Evolutionary conservation across 2,113 vertebrate genomes (phyloP), one percentile per base, ranked within the genome.

Genomic region (Cyphomyrus discorhynchus): DNA sequence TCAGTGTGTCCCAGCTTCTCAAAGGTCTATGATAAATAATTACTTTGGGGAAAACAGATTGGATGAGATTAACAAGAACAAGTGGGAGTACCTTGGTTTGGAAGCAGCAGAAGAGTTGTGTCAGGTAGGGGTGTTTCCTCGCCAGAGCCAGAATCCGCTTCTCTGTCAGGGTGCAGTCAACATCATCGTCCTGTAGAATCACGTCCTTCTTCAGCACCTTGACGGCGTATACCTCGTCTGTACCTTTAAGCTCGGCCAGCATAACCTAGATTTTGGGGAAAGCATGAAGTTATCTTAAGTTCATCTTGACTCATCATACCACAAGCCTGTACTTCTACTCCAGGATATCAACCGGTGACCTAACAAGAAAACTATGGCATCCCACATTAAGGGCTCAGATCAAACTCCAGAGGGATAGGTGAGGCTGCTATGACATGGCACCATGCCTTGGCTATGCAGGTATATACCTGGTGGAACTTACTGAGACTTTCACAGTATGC

Each of bases 51-150:
- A 3, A 11, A 27, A 9, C 0, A 10, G 66, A 56, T 9, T 15
- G 11, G 45, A n/a, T 31, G 10, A 50, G 42, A 46, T 45, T 52
- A 50, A n/a, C 7, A 21, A 49, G 58, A 42, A 6, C 11, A 15
- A 19, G 86, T 0, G 45, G 15, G 0, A 52, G 77, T 91, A 98
- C 97, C 96, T 98, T 98, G 2, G 98, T 99, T 95, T 99, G 98
- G 96, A 99, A 98, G 97, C 98, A 99, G 97, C 98, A 99, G 92
- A 96, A 99, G 74, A 99, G 97, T 93, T 99, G 98, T 1, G 98
- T 99, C 91, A 99, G 95, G 90, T 98, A 99, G 0, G 98, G 98
- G 91, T 99, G 98, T 92, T 96, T 98, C 88, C 98, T 95, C 24
- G 98, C 98, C 90, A 99, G 93, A 0, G 98, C 98, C 87, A 99